These are phyloP conservation scores for Cephalophus harveyi DNA, from an alignment of 2,113 vertebrate genomes.

Conservation along the genomic window DNA sequence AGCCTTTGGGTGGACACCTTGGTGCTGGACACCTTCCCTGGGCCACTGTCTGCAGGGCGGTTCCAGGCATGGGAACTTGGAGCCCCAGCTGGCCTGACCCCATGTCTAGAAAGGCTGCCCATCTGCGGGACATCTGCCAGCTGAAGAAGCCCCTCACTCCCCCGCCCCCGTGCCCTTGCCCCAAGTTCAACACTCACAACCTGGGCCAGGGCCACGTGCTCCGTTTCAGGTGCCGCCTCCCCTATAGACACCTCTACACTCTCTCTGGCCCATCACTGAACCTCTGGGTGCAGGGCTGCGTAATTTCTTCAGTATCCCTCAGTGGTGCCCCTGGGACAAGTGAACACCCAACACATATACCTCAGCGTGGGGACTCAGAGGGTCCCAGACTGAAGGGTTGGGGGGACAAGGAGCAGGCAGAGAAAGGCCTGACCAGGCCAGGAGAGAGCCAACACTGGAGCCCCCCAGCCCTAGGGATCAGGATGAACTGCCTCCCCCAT, in stretches of 20 bases:
- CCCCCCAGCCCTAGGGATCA: background rate
- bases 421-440: background rate
- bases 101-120: background rate
- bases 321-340: background rate
- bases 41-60: rapidly evolving
- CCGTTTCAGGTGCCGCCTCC: background rate
- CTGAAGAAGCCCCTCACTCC: too few species aligned
- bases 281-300: background rate
- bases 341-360: rapidly evolving
- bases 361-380: background rate
- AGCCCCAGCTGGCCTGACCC: background rate
- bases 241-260: rapidly evolving
- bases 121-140: background rate
- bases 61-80: rapidly evolving
- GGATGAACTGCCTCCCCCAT: background rate
- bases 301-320: background rate
- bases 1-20: rapidly evolving
- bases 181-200: too few species aligned
- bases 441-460: background rate
- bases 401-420: background rate
- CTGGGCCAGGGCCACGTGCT: rapidly evolving
- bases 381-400: background rate
- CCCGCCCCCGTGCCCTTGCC: rapidly evolving
- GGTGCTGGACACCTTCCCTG: background rate
- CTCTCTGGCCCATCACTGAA: background rate